A percentile compares a stretch with the other conserved stretches of the same genome.
Evolutionary conservation across 2,113 vertebrate genomes (phyloP).

Genomic region (Myrmecobius fasciatus): DNA sequence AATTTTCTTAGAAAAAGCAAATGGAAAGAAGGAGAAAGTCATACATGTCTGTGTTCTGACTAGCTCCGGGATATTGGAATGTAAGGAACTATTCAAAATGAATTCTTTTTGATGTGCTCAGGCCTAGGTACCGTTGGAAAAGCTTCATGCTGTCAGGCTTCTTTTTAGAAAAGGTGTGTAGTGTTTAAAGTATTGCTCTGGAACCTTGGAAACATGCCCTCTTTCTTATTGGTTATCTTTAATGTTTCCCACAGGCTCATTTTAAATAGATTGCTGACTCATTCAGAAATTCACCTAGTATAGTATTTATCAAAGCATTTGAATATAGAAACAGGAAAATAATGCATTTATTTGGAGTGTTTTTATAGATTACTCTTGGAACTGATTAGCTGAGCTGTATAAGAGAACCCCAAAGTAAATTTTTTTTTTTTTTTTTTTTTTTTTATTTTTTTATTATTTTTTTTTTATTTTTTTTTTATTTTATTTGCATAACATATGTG

Average conservation of each 20-base stretch:
- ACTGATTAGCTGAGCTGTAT: neutral
- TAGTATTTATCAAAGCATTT: neutral
- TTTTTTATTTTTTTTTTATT: too few species aligned
- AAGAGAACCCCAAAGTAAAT: neutral
- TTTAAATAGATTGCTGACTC: neutral
- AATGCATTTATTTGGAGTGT: neutral
- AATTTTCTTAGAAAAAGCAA: neutral
- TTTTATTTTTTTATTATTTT: too few species aligned
- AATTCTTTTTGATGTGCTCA: neutral
- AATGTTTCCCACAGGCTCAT: neutral
- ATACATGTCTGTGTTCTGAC: neutral
- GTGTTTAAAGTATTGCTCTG: neutral
- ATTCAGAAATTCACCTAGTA: neutral
- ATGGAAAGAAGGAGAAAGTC: fast-evolving
- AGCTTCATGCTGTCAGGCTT: neutral
- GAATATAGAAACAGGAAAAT: neutral
- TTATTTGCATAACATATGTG: too few species aligned
- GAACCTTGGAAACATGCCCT: neutral
- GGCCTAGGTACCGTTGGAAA: neutral
- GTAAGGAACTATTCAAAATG: neutral
- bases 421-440: too few species aligned
- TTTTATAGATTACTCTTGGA: neutral
- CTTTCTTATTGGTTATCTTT: neutral
- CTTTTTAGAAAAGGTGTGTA: neutral
- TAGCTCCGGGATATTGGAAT: neutral